A percentile compares a stretch with the other conserved stretches of the same genome.
phyloP scores from a whole-genome alignment of 1,140 invertebrate species.

The Amyelois transitella region DNA sequence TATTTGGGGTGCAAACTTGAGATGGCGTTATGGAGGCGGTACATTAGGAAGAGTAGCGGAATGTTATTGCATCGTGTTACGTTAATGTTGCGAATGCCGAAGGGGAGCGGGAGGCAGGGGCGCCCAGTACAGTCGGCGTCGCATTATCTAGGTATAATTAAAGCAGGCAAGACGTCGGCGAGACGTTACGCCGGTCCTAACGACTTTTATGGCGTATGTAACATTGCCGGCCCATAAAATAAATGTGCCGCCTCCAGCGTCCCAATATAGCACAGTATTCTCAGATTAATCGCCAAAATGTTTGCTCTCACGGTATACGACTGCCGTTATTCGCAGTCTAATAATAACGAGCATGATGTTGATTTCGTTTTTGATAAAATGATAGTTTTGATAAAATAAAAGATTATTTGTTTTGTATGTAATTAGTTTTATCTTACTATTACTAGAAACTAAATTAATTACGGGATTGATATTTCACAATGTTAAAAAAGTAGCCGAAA shows the following conservation, averaged over 20 bases:
- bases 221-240: conserved; percentile 72
- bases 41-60: conserved; percentile 51
- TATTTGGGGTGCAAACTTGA: conserved; percentile 18
- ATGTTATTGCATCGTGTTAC: conserved; percentile 59
- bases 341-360: conserved; percentile 46
- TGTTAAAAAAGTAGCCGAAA: too few species aligned
- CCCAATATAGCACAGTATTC: conserved; percentile 57
- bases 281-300: conserved; percentile 68
- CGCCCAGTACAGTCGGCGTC: conserved; percentile 41
- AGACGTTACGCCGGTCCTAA: conserved; percentile 69
- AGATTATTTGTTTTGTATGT: too few species aligned
- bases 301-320: conserved; percentile 58
- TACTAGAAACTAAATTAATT: too few species aligned
- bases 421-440: too few species aligned
- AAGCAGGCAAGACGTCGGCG: conserved; percentile 65
- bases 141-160: conserved; percentile 67
- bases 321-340: conserved; percentile 45
- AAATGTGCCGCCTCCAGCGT: conserved; percentile 67
- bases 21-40: conserved; percentile 23
- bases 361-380: conserved; percentile 9
- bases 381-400: neutral
- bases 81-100: conserved; percentile 44
- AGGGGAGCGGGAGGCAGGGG: conserved; percentile 24
- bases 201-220: conserved; percentile 73
- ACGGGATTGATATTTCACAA: too few species aligned